A percentile compares a stretch with the other conserved stretches of the same genome.
Conservation (phyloP, 2,888 invertebrate species). For the Norana najaformis region DNA sequence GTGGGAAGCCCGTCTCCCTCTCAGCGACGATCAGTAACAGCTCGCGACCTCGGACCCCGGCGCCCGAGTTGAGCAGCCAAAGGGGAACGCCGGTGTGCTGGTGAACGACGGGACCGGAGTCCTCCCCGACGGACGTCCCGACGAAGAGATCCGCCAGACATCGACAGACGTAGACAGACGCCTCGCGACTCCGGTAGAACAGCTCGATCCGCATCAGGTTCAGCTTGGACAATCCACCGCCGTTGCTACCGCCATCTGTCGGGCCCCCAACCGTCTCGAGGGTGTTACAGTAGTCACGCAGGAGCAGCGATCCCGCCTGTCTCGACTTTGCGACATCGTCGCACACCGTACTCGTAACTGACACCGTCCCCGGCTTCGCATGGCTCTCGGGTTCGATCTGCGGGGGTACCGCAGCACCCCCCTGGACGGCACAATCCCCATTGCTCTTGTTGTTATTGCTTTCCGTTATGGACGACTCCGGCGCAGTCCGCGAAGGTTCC, state of each 20-base stretch:
- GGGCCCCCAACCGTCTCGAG: neutral
- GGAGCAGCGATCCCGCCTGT: neutral
- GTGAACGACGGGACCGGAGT: constrained; percentile 27
- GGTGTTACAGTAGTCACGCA: constrained; percentile 22
- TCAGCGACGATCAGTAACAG: constrained; percentile 40
- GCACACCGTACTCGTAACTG: neutral
- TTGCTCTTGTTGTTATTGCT: neutral
- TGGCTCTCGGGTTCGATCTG: neutral
- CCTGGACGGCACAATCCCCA: neutral
- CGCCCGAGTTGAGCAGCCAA: constrained; percentile 40
- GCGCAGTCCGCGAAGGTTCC: neutral
- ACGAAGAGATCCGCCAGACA: constrained; percentile 37
- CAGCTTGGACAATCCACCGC: constrained; percentile 19
- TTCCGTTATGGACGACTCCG: neutral
- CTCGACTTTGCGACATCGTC: neutral
- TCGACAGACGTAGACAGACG: constrained; percentile 30
- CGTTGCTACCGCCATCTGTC: neutral
- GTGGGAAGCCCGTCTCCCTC: constrained; percentile 41
- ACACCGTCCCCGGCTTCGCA: neutral
- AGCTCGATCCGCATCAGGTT: constrained; percentile 36
- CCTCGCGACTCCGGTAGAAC: constrained; percentile 38
- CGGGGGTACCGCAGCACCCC: neutral
- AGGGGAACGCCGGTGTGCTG: constrained; percentile 42
- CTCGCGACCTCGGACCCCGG: constrained; percentile 34
- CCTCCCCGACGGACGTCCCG: neutral